Conservation (phyloP, 1,140 invertebrate species). For the Orchestia grillus region DNA sequence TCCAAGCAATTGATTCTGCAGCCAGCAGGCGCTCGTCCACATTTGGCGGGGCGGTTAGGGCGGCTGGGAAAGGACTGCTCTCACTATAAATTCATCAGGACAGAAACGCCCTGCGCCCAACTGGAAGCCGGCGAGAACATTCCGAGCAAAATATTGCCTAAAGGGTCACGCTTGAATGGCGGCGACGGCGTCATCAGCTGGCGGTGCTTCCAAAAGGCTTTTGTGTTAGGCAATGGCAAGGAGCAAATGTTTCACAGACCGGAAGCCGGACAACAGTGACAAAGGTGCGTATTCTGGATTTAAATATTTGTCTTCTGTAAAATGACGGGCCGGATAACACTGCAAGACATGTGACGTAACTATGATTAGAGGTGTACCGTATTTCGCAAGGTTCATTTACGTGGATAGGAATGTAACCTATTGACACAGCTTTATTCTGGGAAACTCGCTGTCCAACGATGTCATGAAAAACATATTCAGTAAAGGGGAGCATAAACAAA, state of each 20-base stretch:
- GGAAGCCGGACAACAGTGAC: background rate
- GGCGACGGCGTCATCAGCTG: background rate
- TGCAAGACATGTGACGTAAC: no score
- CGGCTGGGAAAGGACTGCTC: background rate
- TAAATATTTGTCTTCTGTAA: background rate
- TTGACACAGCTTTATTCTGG: background rate
- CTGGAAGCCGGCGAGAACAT: background rate
- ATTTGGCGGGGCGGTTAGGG: background rate
- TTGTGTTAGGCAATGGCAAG: background rate
- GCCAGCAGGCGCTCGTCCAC: background rate
- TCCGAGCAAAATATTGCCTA: background rate
- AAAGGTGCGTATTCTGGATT: background rate
- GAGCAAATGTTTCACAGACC: background rate
- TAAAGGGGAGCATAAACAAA: background rate
- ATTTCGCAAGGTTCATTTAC: no score
- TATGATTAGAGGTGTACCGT: no score
- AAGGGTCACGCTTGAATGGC: background rate
- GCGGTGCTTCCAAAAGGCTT: background rate
- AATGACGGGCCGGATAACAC: no score
- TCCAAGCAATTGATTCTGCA: slow-evolving; percentile 7
- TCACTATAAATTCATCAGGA: slow-evolving; percentile 1
- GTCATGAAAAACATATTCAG: background rate
- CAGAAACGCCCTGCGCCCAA: background rate
- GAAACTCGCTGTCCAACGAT: background rate
- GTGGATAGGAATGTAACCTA: no score